phyloP scores from a whole-genome alignment of 2,113 vertebrate species.

The Myrmecophaga tridactyla region DNA sequence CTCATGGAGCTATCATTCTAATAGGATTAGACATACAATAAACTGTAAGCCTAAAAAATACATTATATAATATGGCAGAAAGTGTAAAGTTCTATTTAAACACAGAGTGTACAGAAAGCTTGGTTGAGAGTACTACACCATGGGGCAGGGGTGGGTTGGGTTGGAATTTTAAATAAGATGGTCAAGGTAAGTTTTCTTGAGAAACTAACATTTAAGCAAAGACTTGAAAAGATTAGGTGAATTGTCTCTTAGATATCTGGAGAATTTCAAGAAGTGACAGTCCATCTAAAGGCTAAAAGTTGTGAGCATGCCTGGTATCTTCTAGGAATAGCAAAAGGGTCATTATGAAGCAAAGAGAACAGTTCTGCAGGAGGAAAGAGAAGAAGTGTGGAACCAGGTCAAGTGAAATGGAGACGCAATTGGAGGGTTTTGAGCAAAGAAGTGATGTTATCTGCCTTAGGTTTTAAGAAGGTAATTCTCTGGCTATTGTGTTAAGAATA shows the following conservation, averaged over 20 bases:
- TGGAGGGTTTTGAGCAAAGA: neutral
- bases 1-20: neutral
- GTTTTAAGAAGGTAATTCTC: neutral
- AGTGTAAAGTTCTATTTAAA: neutral
- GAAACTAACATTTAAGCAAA: neutral
- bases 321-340: neutral
- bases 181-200: neutral
- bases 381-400: neutral
- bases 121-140: neutral
- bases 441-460: neutral
- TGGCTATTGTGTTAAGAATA: neutral
- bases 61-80: neutral
- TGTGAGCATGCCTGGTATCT: neutral
- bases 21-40: neutral
- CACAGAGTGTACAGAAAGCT: neutral
- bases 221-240: neutral
- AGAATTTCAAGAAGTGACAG: neutral
- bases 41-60: neutral
- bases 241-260: neutral
- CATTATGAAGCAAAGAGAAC: neutral
- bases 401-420: neutral
- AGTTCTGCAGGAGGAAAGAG: neutral
- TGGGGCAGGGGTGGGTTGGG: neutral
- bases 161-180: constrained; percentile 10
- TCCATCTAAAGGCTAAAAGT: neutral